Base-by-base conservation (phyloP, 2,797 vertebrate genomes). In the Graptemys geographica region DNA sequence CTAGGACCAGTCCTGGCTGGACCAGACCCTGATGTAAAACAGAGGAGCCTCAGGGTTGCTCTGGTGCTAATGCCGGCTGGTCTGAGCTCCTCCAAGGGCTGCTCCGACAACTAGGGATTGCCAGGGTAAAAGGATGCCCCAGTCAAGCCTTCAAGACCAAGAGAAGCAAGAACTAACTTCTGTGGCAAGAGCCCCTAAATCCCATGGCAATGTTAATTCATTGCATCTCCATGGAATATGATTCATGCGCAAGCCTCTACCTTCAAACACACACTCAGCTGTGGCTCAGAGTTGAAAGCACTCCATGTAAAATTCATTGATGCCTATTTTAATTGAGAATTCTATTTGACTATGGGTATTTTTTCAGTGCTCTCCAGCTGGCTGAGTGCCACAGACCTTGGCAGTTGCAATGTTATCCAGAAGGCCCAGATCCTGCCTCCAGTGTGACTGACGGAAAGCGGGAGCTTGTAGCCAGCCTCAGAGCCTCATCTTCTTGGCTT, bases 1-100 rank as follows among this genome's bases (percentile, higher is more conserved):
- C 56, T 57, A 57, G 27, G 27, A 57, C 11, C 5, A 1, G 56
- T 57, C 27, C 27, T 28, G 27, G 33, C 62, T 69, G 62, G 33
- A 0, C 33, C 51, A 55, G 79, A 69, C 37, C 62, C n/a, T 51
- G 80, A 47, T 0, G 0, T 6, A 51, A n/a, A 16, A 28, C 0
- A 0, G 5, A 49, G 41, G 37, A 74, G n/a, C 33, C 31, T 16
- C 62, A n/a, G 62, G 62, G 62, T 19, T 69, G 62, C 62, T 69
- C 33, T 69, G 62, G 33, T 69, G 33, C 33, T 37, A 69, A 69
- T 69, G 62, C 33, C 21, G 62, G 33, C 16, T n/a, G 33, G 13
- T 31, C 31, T 33, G 12, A 31, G 28, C 62, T n/a, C 16, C 62
- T 65, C 15, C 31, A 65, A 65, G 16, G 62, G 62, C 62, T 65